A percentile compares a stretch with the other conserved stretches of the same genome.
Conservation (phyloP, 2,797 vertebrate genomes). For the Darevskia nairensis region DNA sequence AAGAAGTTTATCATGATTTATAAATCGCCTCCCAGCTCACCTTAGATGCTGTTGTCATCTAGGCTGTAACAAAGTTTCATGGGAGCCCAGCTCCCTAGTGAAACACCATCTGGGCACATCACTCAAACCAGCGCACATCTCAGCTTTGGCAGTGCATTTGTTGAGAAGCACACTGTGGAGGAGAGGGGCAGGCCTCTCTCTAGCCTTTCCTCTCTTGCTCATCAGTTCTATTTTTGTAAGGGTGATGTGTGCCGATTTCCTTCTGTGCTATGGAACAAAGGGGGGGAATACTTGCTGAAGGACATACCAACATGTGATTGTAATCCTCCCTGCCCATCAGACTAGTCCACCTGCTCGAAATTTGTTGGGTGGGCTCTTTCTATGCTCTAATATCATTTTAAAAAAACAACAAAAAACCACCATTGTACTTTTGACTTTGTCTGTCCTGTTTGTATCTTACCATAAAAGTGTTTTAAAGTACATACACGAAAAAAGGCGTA, state of each 20-base stretch:
- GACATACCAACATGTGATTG: neutral
- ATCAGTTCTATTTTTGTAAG: constrained; percentile 27
- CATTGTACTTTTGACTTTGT: neutral
- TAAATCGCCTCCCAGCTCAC: neutral
- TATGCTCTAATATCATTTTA: neutral
- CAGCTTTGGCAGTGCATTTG: neutral
- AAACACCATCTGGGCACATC: neutral
- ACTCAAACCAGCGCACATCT: neutral
- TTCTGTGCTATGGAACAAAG: neutral
- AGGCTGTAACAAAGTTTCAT: neutral
- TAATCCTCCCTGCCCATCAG: neutral
- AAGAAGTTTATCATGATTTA: neutral
- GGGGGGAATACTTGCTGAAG: neutral
- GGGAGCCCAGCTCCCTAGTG: neutral
- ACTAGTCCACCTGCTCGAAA: constrained; percentile 10
- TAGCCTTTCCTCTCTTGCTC: constrained; percentile 13
- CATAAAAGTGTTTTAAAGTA: neutral
- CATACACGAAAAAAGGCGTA: neutral
- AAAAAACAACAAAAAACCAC: neutral
- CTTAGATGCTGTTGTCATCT: fast-evolving
- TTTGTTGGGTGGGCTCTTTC: neutral
- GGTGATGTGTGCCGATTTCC: neutral
- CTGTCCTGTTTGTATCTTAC: neutral
- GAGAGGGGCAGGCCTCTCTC: neutral
- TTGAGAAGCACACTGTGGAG: constrained; percentile 1